Conservation (phyloP, 2,113 vertebrate species). For the Misgurnus anguillicaudatus region DNA sequence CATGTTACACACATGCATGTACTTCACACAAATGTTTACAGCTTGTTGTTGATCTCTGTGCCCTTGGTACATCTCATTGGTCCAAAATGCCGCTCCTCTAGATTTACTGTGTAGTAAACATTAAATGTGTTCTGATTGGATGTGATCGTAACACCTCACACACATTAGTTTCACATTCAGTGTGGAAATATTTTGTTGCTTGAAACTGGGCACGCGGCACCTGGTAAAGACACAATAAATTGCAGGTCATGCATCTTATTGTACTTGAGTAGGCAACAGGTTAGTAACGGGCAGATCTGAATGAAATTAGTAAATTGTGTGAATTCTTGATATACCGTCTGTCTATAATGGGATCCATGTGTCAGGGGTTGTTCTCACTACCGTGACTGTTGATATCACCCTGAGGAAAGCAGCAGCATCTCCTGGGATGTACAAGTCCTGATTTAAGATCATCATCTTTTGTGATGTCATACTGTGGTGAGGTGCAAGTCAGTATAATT, state of each 20-base stretch:
- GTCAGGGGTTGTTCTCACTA: conserved; percentile 24
- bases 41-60: too few relatives aligned
- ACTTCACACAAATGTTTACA: too few relatives aligned
- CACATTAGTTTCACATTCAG: too few relatives aligned
- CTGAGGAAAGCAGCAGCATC: conserved; percentile 24
- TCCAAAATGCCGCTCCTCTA: too few relatives aligned
- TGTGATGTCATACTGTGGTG: conserved; percentile 23
- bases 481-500: conserved; percentile 28
- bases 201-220: too few relatives aligned
- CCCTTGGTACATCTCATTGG: too few relatives aligned
- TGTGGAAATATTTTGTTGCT: too few relatives aligned
- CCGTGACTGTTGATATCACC: conserved; percentile 29
- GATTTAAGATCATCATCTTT: conserved; percentile 25
- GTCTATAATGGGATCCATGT: conserved; percentile 29
- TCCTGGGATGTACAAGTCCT: conserved; percentile 25
- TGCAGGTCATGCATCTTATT: background rate
- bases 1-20: too few relatives aligned
- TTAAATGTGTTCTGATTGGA: too few relatives aligned
- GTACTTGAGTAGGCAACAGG: background rate
- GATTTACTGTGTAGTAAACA: too few relatives aligned
- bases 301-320: background rate
- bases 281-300: background rate
- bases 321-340: background rate
- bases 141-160: too few relatives aligned
- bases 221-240: background rate